Evolutionary conservation across 2,888 invertebrate species (phyloP).

Genomic region (Drosophila monieri): DNA sequence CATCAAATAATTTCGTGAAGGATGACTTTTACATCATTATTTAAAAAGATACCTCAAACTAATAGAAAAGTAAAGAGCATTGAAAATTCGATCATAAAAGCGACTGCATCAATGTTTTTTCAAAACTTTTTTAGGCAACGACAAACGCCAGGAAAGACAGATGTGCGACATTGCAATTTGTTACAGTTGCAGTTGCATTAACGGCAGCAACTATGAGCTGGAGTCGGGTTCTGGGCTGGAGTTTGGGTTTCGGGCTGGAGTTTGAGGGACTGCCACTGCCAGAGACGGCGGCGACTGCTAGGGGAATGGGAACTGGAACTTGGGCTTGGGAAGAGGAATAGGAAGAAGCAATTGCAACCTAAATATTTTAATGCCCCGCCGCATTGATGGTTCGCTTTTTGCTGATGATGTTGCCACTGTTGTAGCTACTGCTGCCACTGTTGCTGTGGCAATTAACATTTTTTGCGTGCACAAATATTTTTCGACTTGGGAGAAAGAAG

Average conservation of each 20-base stretch:
- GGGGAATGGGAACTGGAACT: conserved; percentile 9
- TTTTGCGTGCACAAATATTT: conserved; percentile 79
- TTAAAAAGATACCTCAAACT: too few species aligned
- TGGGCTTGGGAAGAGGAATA: conserved; percentile 59
- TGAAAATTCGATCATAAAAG: neutral
- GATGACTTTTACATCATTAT: too few species aligned
- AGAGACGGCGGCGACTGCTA: conserved; percentile 4
- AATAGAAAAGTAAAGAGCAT: conserved; percentile 3
- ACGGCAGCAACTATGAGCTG: conserved; percentile 54
- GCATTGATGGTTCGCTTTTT: conserved; percentile 77
- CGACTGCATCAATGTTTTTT: conserved; percentile 40
- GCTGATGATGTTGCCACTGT: conserved; percentile 47
- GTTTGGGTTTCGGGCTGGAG: conserved; percentile 15
- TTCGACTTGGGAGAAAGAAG: conserved; percentile 67
- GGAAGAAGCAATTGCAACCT: conserved; percentile 60
- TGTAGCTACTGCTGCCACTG: conserved; percentile 41
- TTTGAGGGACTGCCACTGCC: conserved; percentile 13
- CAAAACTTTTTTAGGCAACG: conserved; percentile 41
- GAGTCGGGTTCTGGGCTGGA: conserved; percentile 42
- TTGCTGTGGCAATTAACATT: conserved; percentile 76
- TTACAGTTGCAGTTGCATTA: conserved; percentile 78
- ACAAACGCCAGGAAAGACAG: conserved; percentile 74
- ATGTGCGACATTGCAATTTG: conserved; percentile 78
- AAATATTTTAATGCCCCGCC: conserved; percentile 75
- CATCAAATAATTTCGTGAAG: too few species aligned